phyloP scores from a whole-genome alignment of 1,140 invertebrate species.

The Pemphigus obesinymphae region DNA sequence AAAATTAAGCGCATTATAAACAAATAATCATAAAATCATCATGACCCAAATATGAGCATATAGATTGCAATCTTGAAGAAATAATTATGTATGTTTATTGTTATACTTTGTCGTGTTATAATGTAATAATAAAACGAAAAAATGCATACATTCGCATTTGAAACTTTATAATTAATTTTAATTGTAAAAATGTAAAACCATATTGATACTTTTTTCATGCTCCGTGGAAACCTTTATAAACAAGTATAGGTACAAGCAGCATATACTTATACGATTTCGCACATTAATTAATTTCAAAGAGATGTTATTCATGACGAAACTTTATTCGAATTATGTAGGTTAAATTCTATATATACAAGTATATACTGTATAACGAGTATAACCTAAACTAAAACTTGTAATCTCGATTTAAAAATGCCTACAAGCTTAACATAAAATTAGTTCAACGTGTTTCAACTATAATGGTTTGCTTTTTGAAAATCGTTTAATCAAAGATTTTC shows the following conservation, averaged over 20 bases:
- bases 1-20: neutral
- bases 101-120: no score
- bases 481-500: neutral
- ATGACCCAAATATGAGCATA: neutral
- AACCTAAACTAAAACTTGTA: neutral
- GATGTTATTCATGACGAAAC: neutral
- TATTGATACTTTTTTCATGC: neutral
- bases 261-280: neutral
- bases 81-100: no score
- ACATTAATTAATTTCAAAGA: constrained; percentile 3
- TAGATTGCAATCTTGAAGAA: no score
- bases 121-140: no score
- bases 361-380: neutral
- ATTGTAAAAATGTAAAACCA: neutral
- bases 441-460: neutral
- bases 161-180: constrained; percentile 5
- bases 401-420: neutral
- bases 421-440: neutral
- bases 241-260: neutral
- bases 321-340: neutral
- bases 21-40: neutral
- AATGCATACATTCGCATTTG: no score
- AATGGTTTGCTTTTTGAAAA: neutral
- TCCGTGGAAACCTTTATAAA: neutral
- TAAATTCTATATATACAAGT: neutral